phyloP scores from a whole-genome alignment of 2,888 invertebrate genomes.

The Amphipoea lucens region DNA sequence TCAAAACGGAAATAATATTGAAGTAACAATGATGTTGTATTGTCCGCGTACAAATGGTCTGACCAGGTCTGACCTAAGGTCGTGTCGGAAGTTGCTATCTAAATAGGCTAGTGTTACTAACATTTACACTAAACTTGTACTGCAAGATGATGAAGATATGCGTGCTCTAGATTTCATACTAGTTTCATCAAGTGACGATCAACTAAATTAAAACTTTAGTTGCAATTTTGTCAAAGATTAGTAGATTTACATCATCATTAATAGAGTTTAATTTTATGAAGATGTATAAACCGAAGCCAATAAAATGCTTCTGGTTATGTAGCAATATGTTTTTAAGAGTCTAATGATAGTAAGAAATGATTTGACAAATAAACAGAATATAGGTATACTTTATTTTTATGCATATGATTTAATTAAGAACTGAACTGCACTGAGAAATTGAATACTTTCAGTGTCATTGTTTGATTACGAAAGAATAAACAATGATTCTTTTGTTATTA shows the following conservation, averaged over 20 bases:
- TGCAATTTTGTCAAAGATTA: background rate
- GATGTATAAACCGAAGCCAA: background rate
- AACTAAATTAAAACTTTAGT: background rate
- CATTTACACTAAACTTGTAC: conserved; percentile 4
- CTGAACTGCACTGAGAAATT: background rate
- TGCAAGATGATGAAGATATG: background rate
- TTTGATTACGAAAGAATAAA: conserved; percentile 17
- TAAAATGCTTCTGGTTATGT: conserved; percentile 6
- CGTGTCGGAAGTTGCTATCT: conserved; percentile 44
- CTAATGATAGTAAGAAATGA: background rate
- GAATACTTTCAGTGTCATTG: background rate
- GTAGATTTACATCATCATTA: conserved; percentile 23
- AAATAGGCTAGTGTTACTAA: conserved; percentile 43
- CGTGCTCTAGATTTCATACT: conserved; percentile 25
- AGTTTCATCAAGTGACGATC: background rate
- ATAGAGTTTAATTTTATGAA: conserved; percentile 5
- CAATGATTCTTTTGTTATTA: conserved; percentile 18
- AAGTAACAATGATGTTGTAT: conserved; percentile 51
- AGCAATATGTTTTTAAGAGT: conserved; percentile 15
- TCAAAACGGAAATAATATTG: conserved; percentile 64
- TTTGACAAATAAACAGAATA: background rate
- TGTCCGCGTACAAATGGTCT: conserved; percentile 32
- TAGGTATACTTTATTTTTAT: background rate
- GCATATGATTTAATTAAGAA: background rate
- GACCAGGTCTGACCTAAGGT: conserved; percentile 45